These are phyloP conservation scores for Pagrus major DNA, from an alignment of 2,113 vertebrate genomes.

Conservation along the genomic window DNA sequence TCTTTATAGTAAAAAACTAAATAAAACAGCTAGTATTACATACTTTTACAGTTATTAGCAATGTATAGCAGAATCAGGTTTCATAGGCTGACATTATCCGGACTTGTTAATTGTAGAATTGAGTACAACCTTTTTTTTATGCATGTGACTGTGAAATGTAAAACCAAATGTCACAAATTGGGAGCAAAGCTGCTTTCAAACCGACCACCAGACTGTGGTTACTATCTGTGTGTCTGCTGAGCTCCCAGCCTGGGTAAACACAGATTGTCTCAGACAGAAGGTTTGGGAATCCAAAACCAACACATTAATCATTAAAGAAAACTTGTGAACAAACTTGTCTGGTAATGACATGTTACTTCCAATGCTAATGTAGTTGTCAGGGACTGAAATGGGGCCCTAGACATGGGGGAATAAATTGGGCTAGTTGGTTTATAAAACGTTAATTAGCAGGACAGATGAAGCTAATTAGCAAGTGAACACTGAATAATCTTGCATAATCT, in stretches of 20 bases:
- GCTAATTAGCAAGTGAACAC: conserved; percentile 15
- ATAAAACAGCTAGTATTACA: not conserved
- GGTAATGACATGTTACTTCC: conserved; percentile 29
- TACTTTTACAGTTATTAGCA: too few relatives aligned
- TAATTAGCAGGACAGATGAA: conserved; percentile 6
- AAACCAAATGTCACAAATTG: not conserved
- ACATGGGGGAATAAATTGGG: not conserved
- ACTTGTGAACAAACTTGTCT: conserved; percentile 55
- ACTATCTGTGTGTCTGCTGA: conserved; percentile 43
- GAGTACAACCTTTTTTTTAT: not conserved
- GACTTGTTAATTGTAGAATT: not conserved
- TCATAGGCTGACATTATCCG: not conserved
- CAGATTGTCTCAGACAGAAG: conserved; percentile 51
- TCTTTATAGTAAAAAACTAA: too few relatives aligned
- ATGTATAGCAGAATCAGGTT: too few relatives aligned
- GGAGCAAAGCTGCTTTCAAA: conserved; percentile 6
- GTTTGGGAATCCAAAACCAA: conserved; percentile 58
- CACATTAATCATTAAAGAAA: conserved; percentile 63
- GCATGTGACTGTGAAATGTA: not conserved
- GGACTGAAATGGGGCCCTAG: conserved; percentile 31
- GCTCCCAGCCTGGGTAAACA: conserved; percentile 55
- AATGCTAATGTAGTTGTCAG: conserved; percentile 37
- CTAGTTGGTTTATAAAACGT: not conserved
- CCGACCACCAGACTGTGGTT: conserved; percentile 16
- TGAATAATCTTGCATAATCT: conserved; percentile 21